Conservation (phyloP, 2,888 invertebrate genomes). For the Drosophila colorata region DNA sequence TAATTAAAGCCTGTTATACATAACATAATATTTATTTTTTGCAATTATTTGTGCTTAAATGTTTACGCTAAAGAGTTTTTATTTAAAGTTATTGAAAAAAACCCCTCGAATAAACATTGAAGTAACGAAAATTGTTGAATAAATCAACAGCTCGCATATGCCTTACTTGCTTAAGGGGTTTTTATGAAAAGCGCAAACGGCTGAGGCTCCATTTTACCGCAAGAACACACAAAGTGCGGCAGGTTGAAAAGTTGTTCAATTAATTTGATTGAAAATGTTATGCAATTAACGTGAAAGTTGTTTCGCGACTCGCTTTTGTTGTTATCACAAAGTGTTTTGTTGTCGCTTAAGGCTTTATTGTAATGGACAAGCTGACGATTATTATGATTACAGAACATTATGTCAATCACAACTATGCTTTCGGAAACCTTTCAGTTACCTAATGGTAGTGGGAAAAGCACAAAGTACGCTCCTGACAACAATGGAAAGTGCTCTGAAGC, state of each 20-base stretch:
- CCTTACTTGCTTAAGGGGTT: background rate
- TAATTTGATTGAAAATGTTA: slow-evolving; percentile 66
- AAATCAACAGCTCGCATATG: slow-evolving; percentile 21
- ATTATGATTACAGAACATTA: slow-evolving; percentile 19
- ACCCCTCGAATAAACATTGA: background rate
- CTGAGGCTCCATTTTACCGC: background rate
- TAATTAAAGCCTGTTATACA: slow-evolving; percentile 24
- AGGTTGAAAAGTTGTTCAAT: slow-evolving; percentile 46
- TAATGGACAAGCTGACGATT: slow-evolving; percentile 28
- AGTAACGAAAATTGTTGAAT: slow-evolving; percentile 13
- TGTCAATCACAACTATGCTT: slow-evolving; percentile 24
- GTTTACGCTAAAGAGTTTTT: background rate
- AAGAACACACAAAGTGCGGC: slow-evolving; percentile 3
- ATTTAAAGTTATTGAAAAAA: slow-evolving; percentile 1
- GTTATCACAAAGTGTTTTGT: slow-evolving; percentile 23
- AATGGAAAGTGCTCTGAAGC: slow-evolving; percentile 4
- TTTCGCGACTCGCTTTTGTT: slow-evolving; percentile 3
- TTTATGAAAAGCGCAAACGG: slow-evolving; percentile 18
- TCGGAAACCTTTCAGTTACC: slow-evolving; percentile 5
- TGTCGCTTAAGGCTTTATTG: slow-evolving; percentile 7
- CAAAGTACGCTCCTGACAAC: background rate
- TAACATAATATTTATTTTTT: slow-evolving; percentile 7
- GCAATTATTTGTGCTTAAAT: slow-evolving; percentile 2
- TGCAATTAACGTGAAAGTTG: slow-evolving; percentile 57
- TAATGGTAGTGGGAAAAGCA: background rate